Conservation (phyloP, 2,113 vertebrate species). For the Acrocephalus kingi region DNA sequence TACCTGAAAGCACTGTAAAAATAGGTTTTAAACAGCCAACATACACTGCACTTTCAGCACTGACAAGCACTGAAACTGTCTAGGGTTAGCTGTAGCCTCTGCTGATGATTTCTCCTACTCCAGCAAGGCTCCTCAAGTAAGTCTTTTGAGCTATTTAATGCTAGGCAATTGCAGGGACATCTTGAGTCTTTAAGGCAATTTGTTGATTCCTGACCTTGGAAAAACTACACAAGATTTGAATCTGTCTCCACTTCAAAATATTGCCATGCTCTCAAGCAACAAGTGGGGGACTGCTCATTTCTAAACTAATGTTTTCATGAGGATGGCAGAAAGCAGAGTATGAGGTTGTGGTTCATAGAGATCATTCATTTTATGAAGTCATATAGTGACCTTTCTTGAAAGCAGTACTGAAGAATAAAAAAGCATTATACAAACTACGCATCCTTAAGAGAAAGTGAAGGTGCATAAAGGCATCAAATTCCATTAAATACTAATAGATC, state of each 20-base stretch:
- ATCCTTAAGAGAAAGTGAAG: neutral
- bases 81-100: neutral
- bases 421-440: neutral
- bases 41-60: neutral
- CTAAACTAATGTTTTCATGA: neutral
- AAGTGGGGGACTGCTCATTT: neutral
- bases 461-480: neutral
- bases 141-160: neutral
- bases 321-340: neutral
- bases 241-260: neutral
- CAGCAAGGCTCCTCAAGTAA: neutral
- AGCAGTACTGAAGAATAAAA: neutral
- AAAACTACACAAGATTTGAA: slow-evolving; percentile 1
- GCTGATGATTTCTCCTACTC: neutral
- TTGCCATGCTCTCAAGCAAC: neutral
- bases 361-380: neutral
- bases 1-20: neutral
- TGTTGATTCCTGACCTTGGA: neutral
- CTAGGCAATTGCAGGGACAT: neutral
- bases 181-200: neutral
- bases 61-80: neutral
- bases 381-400: neutral
- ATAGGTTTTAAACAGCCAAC: neutral
- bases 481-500: neutral
- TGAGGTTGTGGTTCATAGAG: neutral